These are phyloP conservation scores for Onychorhynchus coronatus DNA, from an alignment of 2,113 vertebrate genomes.

Conservation along the genomic window DNA sequence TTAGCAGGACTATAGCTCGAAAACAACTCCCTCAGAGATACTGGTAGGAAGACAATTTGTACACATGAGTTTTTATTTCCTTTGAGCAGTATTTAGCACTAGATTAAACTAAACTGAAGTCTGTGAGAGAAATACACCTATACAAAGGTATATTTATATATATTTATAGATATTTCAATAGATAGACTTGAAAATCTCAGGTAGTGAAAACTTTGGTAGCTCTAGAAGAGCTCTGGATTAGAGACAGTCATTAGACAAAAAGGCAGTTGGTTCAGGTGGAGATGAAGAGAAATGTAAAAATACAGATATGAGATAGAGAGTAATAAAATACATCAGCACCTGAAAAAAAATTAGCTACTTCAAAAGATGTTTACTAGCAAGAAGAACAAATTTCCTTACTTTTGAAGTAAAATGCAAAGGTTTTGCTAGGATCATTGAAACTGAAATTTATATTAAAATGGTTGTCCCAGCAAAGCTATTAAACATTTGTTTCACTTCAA, in stretches of 20 bases:
- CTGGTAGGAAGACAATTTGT: rapidly evolving
- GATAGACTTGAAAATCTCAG: background rate
- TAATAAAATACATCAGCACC: background rate
- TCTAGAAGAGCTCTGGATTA: background rate
- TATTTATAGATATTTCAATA: background rate
- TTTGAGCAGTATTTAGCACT: background rate
- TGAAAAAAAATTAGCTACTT: background rate
- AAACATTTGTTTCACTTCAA: background rate
- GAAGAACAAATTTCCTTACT: background rate
- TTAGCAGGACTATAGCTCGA: background rate
- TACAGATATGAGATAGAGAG: background rate
- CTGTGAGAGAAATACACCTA: background rate
- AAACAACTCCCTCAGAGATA: background rate
- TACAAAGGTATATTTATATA: too few species aligned
- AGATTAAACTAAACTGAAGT: background rate
- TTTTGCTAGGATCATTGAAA: background rate
- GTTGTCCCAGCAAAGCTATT: background rate
- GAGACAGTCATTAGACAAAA: background rate
- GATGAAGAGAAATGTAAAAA: background rate
- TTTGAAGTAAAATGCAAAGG: background rate
- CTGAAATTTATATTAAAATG: background rate
- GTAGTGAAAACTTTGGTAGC: background rate
- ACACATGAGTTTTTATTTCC: background rate
- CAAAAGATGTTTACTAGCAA: background rate
- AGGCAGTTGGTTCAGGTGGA: background rate